Conservation (phyloP, 2,113 vertebrate species). For the Nycticryphes semicollaris region DNA sequence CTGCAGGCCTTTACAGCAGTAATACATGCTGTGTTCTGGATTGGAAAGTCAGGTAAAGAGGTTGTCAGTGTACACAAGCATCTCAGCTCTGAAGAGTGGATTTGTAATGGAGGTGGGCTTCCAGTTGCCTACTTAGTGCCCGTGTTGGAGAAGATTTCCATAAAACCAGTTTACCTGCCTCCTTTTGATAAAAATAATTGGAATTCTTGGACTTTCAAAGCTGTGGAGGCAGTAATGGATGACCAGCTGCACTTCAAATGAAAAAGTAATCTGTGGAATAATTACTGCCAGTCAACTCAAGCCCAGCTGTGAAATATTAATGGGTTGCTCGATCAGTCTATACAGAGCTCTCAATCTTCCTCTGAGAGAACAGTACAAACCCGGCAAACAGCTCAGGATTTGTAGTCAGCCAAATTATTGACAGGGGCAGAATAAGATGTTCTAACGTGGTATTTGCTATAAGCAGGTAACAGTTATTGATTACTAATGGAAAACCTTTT, state of each 20-base stretch:
- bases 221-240: conserved; percentile 32
- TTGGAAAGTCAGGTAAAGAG: background rate
- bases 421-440: background rate
- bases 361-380: conserved; percentile 7
- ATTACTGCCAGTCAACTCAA: conserved; percentile 28
- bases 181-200: conserved; percentile 47
- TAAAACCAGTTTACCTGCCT: background rate
- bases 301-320: conserved; percentile 49
- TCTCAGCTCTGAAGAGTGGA: background rate
- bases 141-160: background rate
- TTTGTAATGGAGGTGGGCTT: background rate
- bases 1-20: background rate
- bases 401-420: background rate
- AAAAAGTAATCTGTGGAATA: conserved; percentile 30
- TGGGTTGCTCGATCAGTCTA: conserved; percentile 31
- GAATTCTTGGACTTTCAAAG: conserved; percentile 37
- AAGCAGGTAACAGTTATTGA: background rate
- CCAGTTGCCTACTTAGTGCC: background rate
- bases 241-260: conserved; percentile 24
- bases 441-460: background rate
- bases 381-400: background rate
- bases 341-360: conserved; percentile 32
- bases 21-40: background rate
- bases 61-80: background rate
- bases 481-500: background rate